Conservation (phyloP, 2,888 invertebrate species). For the Drosophila prostipennis region DNA sequence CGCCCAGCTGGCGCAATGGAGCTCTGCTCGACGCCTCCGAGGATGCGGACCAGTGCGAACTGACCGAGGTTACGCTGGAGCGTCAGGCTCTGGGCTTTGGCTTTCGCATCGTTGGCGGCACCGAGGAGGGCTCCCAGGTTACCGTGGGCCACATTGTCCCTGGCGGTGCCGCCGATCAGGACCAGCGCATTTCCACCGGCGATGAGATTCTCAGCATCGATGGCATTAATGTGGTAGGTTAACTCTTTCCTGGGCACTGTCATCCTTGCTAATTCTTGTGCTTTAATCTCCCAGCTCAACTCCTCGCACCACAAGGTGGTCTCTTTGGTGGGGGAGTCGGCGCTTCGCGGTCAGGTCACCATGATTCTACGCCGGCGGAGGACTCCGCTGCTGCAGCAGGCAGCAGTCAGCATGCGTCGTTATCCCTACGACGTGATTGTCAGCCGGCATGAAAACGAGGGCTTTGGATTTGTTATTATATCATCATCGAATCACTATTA, state of each 20-base stretch:
- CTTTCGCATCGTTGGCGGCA: slow-evolving; percentile 98
- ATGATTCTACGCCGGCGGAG: slow-evolving; percentile 89
- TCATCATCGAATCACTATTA: slow-evolving; percentile 93
- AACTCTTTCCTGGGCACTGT: slow-evolving; percentile 44
- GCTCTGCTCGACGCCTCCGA: slow-evolving; percentile 63
- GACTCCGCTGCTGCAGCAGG: slow-evolving; percentile 43
- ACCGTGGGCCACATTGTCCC: slow-evolving; percentile 98
- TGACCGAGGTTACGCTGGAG: slow-evolving; percentile 88
- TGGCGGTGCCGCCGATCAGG: slow-evolving; percentile 96
- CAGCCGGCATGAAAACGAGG: slow-evolving; percentile 95
- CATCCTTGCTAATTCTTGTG: not conserved
- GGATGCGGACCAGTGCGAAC: slow-evolving; percentile 77
- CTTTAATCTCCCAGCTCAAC: slow-evolving; percentile 85
- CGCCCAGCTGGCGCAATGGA: slow-evolving; percentile 68
- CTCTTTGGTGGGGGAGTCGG: slow-evolving; percentile 95
- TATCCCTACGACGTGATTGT: slow-evolving; percentile 96
- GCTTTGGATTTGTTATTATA: slow-evolving; percentile 99
- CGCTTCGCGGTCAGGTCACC: slow-evolving; percentile 93
- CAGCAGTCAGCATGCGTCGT: slow-evolving; percentile 56
- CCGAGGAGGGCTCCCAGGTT: slow-evolving; percentile 98
- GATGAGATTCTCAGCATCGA: slow-evolving; percentile 98
- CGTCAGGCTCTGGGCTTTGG: slow-evolving; percentile 98
- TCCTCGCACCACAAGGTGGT: slow-evolving; percentile 97
- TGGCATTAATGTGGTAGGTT: slow-evolving; percentile 89
- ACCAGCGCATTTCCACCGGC: slow-evolving; percentile 94